Base-by-base conservation (phyloP, 2,888 invertebrate species). In the Gonocerus acuteangulatus region DNA sequence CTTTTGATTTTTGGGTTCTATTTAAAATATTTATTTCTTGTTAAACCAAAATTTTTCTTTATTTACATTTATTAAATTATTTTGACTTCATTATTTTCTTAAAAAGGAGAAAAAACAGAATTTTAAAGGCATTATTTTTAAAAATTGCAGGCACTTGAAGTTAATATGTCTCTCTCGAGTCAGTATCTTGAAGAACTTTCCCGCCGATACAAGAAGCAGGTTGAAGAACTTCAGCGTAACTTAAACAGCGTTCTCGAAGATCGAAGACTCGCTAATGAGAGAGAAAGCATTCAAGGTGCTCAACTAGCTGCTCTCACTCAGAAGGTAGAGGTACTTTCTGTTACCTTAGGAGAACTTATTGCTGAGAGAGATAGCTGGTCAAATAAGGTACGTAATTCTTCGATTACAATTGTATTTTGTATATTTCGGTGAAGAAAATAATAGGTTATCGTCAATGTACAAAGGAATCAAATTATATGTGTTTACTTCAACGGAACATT, bases 161-260 rank as follows among this genome's bases (percentile, higher is more conserved):
- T 91, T 68, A 99, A 99, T 76, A 92, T 99, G 85, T 95, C 95
- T 13, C 79, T 99, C 42, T 95, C 95, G 67, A 89, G 91, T 63
- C 94, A 95, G 74, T 99, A 97, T 74, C 78, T 99, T 68, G 96
- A 96, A 74, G 96, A 97, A 73, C 77, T 99, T 68, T 95, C 95
- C 75, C 84, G 89, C 60, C 82, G 95, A 15, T 97, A 96, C 76
- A 94, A 94, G 73, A 92, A 90, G 69, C 95, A 96, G 77, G 94
- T 95, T 52, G 95, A 96, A 74, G 95, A 95, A 71, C 86, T 95
- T 83, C 92, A 94, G 73, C 81, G 83, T 68, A 82, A 88, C 2
- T 81, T 92, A 68, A 87, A 89, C 68, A 87, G 87, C 69, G 88
- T 89, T 0, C 80, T 64, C 62, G 88, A 88, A 67, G 87, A 89